Conservation (phyloP, 2,797 vertebrate genomes). For the Acipenser oxyrinchus region DNA sequence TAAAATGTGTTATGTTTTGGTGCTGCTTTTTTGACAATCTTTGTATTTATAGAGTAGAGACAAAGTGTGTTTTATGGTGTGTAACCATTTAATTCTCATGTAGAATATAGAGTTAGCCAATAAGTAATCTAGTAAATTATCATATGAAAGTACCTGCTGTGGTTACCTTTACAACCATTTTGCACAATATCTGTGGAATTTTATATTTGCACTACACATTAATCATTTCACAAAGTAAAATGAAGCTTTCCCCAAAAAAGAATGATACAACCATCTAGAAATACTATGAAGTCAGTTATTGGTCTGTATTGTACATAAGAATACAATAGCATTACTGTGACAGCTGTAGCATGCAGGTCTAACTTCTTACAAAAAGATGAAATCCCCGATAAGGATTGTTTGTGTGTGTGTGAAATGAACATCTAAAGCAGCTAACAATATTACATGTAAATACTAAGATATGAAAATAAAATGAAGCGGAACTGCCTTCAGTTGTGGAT, state of each 20-base stretch:
- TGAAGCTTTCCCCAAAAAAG: slow-evolving; percentile 13
- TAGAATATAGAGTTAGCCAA: neutral
- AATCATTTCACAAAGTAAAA: slow-evolving; percentile 23
- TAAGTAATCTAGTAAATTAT: neutral
- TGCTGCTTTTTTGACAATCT: slow-evolving; percentile 95
- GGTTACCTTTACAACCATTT: neutral
- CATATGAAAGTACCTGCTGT: no score
- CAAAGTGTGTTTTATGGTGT: slow-evolving; percentile 25
- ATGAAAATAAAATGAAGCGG: neutral
- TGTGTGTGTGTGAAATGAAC: no score
- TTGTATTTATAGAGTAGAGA: slow-evolving; percentile 68
- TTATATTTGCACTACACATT: slow-evolving; percentile 58
- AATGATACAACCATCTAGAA: neutral
- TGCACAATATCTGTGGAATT: slow-evolving; percentile 43
- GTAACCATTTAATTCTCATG: neutral
- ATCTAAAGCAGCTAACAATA: neutral
- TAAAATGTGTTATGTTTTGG: slow-evolving; percentile 50
- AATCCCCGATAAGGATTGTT: no score
- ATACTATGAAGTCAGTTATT: no score
- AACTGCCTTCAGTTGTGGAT: slow-evolving; percentile 22
- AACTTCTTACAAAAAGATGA: no score
- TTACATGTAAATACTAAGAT: neutral
- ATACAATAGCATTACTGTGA: no score
- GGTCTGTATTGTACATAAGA: no score
- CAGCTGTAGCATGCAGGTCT: no score